Conservation (phyloP, 2,113 vertebrate species). For the Nothocercus nigrocapillus region DNA sequence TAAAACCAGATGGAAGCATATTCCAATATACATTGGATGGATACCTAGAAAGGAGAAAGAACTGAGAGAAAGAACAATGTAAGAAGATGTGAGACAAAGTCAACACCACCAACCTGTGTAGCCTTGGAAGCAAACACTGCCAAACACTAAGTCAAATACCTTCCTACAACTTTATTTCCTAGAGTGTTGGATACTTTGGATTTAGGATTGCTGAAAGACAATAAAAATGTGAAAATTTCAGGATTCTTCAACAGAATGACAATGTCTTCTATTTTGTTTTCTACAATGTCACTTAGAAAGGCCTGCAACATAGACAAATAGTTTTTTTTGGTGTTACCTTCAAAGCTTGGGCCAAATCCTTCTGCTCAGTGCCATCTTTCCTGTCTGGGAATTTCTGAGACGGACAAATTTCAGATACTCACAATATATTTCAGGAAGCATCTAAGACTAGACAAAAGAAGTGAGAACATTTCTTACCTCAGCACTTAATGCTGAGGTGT, state of each 20-base stretch:
- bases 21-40: not conserved
- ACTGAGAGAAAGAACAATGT: not conserved
- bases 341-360: not conserved
- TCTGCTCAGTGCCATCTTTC: not conserved
- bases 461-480: not conserved
- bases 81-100: not conserved
- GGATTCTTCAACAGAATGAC: not conserved
- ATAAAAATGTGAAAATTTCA: not conserved
- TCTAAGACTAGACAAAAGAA: not conserved
- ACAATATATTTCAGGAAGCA: not conserved
- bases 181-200: not conserved
- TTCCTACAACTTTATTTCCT: not conserved
- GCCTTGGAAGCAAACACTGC: conserved; percentile 28
- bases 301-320: not conserved
- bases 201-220: not conserved
- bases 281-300: not conserved
- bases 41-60: not conserved
- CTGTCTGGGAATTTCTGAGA: not conserved
- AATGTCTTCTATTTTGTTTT: not conserved
- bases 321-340: not conserved
- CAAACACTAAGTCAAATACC: not conserved
- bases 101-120: not conserved
- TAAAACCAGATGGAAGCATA: not conserved
- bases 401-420: not conserved
- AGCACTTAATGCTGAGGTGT: not conserved